phyloP scores from a whole-genome alignment of 1,140 invertebrate species.

The Linepithema humile region DNA sequence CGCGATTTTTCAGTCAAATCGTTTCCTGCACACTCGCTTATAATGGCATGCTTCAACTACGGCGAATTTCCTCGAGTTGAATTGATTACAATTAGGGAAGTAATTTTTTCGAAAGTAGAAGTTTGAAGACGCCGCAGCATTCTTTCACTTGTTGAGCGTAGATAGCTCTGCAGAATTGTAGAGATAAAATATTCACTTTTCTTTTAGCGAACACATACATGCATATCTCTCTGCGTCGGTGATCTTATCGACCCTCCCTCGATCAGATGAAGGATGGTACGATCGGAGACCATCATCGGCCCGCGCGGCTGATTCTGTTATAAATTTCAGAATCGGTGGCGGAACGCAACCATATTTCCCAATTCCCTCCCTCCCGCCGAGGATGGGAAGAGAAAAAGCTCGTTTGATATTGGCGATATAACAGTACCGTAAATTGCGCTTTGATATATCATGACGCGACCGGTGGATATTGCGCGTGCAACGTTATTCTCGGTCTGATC shows the following conservation, averaged over 20 bases:
- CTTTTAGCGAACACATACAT: not conserved
- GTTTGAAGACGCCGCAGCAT: not conserved
- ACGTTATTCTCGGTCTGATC: constrained; percentile 60
- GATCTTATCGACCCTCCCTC: constrained; percentile 1
- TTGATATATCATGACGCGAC: constrained; percentile 60
- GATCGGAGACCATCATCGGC: constrained; percentile 54
- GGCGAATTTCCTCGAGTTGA: not conserved
- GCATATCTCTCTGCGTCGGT: not conserved
- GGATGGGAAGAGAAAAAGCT: constrained; percentile 32
- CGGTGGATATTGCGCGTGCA: constrained; percentile 57
- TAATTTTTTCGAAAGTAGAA: constrained; percentile 24
- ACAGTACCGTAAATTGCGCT: constrained; percentile 61
- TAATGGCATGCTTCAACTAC: not conserved
- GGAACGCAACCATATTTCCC: constrained; percentile 60
- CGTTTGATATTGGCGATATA: constrained; percentile 46
- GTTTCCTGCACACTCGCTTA: not conserved
- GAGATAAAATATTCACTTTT: constrained; percentile 41
- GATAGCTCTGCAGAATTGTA: constrained; percentile 2
- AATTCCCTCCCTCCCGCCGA: not conserved
- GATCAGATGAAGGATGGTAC: constrained; percentile 42
- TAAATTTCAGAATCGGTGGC: constrained; percentile 69
- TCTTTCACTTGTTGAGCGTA: constrained; percentile 49
- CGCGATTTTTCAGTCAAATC: not conserved
- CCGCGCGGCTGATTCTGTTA: constrained; percentile 67
- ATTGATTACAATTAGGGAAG: constrained; percentile 32